Evolutionary conservation across 30 jellyfish, hydroid and myxozoan genomes (phyloP).

Genomic region (Aurelia coerulea): DNA sequence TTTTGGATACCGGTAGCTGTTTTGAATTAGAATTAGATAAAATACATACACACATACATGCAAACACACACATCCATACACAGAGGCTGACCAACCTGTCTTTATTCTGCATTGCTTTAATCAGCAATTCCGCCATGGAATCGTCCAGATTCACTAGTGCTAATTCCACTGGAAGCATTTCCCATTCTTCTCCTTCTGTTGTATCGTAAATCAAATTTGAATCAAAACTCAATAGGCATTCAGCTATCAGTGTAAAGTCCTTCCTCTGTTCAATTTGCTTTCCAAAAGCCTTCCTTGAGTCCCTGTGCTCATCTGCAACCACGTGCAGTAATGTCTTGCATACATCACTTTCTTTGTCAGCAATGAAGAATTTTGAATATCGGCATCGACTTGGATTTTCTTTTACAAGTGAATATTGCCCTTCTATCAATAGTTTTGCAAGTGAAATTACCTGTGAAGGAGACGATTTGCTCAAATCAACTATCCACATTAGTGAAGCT

Average conservation of each 20-base stretch:
- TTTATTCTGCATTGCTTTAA: constrained; percentile 22
- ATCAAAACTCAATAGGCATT: constrained; percentile 13
- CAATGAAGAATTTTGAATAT: constrained; percentile 20
- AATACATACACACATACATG: too few relatives aligned
- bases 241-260: constrained; percentile 20
- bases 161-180: constrained; percentile 40
- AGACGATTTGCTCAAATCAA: too few relatives aligned
- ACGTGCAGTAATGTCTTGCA: constrained; percentile 47
- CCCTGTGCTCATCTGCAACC: constrained; percentile 30
- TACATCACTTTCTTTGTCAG: constrained; percentile 20
- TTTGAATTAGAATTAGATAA: too few relatives aligned
- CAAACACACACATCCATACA: too few relatives aligned
- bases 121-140: constrained; percentile 32
- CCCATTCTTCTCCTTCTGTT: constrained; percentile 60
- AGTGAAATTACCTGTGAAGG: constrained; percentile 15
- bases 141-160: constrained; percentile 49
- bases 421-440: constrained; percentile 19
- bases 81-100: constrained; percentile 1
- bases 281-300: not conserved
- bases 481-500: too few relatives aligned
- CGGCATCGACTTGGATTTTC: constrained; percentile 24
- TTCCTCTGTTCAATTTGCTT: not conserved
- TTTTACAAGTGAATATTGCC: constrained; percentile 6
- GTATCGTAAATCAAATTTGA: constrained; percentile 37
- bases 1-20: too few relatives aligned